Percentiles rank a stretch among this genome's conserved stretches.
Conservation (phyloP, 2,888 invertebrate genomes). For the Oxystoma pomonae region DNA sequence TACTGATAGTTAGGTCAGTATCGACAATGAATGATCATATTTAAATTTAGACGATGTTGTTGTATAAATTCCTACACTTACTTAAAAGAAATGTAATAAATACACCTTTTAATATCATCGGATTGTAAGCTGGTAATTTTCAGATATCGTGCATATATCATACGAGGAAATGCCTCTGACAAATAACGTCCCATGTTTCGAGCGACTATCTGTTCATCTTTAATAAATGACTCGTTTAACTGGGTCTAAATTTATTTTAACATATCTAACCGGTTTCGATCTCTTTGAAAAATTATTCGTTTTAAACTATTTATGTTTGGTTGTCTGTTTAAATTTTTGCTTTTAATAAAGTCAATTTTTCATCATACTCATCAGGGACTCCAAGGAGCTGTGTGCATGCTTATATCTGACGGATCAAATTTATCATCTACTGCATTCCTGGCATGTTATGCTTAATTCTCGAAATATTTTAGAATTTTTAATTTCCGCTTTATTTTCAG, state of each 20-base stretch:
- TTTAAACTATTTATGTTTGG: not conserved
- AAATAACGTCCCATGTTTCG: constrained; percentile 34
- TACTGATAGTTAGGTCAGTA: no score
- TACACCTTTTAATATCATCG: constrained; percentile 26
- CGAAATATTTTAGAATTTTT: no score
- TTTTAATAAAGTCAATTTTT: not conserved
- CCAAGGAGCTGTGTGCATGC: not conserved
- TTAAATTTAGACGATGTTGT: no score
- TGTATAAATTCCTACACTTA: no score
- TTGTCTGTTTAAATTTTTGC: not conserved
- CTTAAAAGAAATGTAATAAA: no score
- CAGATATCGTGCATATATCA: constrained; percentile 30
- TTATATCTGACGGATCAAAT: not conserved
- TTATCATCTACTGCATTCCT: not conserved
- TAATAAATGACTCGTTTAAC: constrained; percentile 33
- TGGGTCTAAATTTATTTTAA: constrained; percentile 15
- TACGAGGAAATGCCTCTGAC: constrained; percentile 31
- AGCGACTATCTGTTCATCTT: constrained; percentile 31
- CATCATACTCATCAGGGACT: not conserved
- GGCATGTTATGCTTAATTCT: no score
- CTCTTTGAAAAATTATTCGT: not conserved
- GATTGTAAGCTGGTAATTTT: constrained; percentile 29
- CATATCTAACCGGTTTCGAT: constrained; percentile 12
- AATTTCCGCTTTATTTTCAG: no score
- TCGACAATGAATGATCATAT: no score